A percentile compares a stretch with the other conserved stretches of the same genome.
These are phyloP conservation scores for Axis porcinus DNA, from an alignment of 2,113 vertebrate genomes.

Conservation along the genomic window DNA sequence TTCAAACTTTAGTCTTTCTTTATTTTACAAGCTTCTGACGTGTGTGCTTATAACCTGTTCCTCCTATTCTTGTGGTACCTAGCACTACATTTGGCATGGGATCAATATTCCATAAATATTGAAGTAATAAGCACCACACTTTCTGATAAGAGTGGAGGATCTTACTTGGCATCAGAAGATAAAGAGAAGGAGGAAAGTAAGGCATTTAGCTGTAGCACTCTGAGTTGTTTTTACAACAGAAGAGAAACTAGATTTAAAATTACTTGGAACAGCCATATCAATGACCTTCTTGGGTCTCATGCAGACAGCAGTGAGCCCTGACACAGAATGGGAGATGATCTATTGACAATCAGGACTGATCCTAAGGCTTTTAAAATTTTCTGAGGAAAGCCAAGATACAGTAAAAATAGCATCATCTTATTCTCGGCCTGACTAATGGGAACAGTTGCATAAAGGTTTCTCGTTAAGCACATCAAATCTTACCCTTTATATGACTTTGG, in stretches of 20 bases:
- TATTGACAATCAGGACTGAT: background rate
- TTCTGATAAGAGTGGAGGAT: background rate
- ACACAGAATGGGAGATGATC: background rate
- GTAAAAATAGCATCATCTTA: conserved; percentile 61
- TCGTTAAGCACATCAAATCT: conserved; percentile 46
- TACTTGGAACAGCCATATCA: background rate
- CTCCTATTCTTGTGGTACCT: background rate
- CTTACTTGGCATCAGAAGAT: background rate
- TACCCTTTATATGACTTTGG: conserved; percentile 49
- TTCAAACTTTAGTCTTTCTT: background rate
- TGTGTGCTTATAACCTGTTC: background rate
- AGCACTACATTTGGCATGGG: background rate
- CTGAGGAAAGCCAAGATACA: conserved; percentile 13
- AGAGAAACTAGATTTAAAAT: background rate
- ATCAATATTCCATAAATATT: background rate
- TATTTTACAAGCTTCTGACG: background rate
- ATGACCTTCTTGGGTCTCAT: background rate
- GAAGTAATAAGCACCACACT: background rate
- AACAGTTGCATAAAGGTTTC: conserved; percentile 58
- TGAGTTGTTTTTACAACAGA: background rate
- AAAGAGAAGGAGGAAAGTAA: background rate
- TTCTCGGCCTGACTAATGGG: conserved; percentile 51
- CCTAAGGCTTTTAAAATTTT: conserved; percentile 30
- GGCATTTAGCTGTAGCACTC: background rate
- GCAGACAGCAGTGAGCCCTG: background rate